Evolutionary conservation across 37 sponge, comb jelly and placozoan genomes (phyloP), one percentile per base, ranked within the genome.

Genomic region (Crambe crambe): DNA sequence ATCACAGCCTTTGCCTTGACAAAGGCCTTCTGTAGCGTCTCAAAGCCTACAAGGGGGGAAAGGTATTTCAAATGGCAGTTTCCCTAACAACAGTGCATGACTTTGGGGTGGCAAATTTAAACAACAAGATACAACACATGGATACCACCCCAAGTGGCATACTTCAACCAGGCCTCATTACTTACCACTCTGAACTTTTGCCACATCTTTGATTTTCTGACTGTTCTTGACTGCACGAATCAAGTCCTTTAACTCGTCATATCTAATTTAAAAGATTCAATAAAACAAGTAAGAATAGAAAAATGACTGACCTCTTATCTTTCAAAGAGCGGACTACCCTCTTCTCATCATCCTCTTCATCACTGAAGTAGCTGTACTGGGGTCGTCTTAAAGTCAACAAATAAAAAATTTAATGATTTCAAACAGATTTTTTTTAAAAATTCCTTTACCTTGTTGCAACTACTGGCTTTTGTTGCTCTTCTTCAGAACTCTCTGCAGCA

Each of bases 291-390:
- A 68, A 29, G 30, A 4, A 37, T 20, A 36, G 3, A 34, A 4
- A 34, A 12, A 15, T 47, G 51, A 12, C 10, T 47, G 51, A 62
- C 51, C 34, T 70, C 59, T 97, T 97, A 63, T 97, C 98, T 67
- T 97, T 97, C 27, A 78, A 73, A 34, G 93, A 90, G 3, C 91
- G 82, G 0, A 97, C 98, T 43, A 97, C 98, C 47, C 98, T 82
- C 62, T 91, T 92, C 81, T 92, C 98, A 5, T 97, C 98, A 23
- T 97, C 97, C 18, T 97, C 97, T 12, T 93, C 94, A 31, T 91
- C 88, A 69, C 88, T 81, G 62, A 87, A 71, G 17, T 25, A 39
- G n/a, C n/a, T n/a, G 31, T 60, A 85, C 77, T 77, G 77, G 0
- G 79, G 68, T 9, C 79, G 79, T 27, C 56, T 35, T 43, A 20